These are phyloP conservation scores for Cinclus cinclus DNA, from an alignment of 2,113 vertebrate genomes.

Conservation along the genomic window DNA sequence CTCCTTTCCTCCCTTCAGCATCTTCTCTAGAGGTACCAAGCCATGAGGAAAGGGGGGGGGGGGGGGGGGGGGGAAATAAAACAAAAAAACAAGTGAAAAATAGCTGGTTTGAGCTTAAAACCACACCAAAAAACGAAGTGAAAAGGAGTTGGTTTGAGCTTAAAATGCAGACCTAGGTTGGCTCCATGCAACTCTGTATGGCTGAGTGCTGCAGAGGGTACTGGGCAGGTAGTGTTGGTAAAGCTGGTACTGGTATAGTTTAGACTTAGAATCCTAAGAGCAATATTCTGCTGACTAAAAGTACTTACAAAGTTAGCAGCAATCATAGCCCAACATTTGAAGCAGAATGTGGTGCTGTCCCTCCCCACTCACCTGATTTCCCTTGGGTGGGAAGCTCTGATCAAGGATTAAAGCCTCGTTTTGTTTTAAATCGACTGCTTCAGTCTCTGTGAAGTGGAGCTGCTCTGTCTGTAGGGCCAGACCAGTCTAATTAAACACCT, in stretches of 20 bases:
- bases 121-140: no score
- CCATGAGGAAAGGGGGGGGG: neutral
- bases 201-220: neutral
- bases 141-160: no score
- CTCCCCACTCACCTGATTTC: neutral
- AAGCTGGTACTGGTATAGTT: no score
- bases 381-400: neutral
- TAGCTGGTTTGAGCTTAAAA: neutral
- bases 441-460: neutral
- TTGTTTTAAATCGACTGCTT: neutral
- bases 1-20: rapidly evolving
- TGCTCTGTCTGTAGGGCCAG: neutral
- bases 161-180: neutral
- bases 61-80: no score
- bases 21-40: rapidly evolving
- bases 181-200: neutral
- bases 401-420: neutral
- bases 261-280: neutral
- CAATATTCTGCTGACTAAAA: neutral
- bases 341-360: neutral
- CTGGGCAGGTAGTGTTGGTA: neutral
- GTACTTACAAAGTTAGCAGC: rapidly evolving
- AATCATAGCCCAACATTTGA: rapidly evolving
- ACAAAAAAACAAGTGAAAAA: no score
- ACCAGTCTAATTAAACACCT: neutral